A percentile compares a stretch with the other conserved stretches of the same genome.
These are phyloP conservation scores for Melieria picta DNA, from an alignment of 2,888 invertebrate species.

Conservation along the genomic window DNA sequence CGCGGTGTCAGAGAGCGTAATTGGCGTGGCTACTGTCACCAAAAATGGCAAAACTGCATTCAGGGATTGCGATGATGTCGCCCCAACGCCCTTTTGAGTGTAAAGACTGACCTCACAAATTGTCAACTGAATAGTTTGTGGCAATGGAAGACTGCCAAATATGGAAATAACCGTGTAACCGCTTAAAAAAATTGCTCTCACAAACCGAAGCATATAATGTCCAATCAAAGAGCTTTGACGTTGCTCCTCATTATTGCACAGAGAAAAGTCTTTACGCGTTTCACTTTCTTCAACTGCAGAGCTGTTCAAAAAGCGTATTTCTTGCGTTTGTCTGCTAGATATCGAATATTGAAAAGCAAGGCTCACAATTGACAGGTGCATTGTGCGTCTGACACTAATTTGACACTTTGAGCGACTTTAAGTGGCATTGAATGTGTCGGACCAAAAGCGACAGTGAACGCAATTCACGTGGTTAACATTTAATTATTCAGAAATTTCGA, in stretches of 20 bases:
- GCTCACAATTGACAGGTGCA: slow-evolving; percentile 24
- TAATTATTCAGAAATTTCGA: too few relatives aligned
- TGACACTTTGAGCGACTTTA: slow-evolving; percentile 50
- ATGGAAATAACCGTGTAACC: too few relatives aligned
- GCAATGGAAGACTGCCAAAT: neutral
- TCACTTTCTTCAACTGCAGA: too few relatives aligned
- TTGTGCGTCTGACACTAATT: slow-evolving; percentile 54
- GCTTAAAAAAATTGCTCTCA: too few relatives aligned
- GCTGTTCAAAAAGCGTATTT: neutral
- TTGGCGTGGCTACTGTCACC: slow-evolving; percentile 39
- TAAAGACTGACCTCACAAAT: neutral
- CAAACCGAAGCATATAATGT: too few relatives aligned
- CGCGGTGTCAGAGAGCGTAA: neutral
- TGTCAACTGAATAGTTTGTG: neutral
- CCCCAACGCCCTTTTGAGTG: neutral
- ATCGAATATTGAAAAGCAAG: neutral
- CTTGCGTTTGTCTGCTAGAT: neutral
- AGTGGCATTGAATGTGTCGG: too few relatives aligned
- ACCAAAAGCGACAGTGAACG: too few relatives aligned
- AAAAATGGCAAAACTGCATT: slow-evolving; percentile 56
- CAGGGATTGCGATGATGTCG: slow-evolving; percentile 7
- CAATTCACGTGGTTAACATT: too few relatives aligned
- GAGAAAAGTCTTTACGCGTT: too few relatives aligned
- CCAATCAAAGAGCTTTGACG: too few relatives aligned
- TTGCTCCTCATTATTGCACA: too few relatives aligned